Evolutionary conservation across 2,113 vertebrate genomes (phyloP).

Genomic region (Brachionichthys hirsutus): DNA sequence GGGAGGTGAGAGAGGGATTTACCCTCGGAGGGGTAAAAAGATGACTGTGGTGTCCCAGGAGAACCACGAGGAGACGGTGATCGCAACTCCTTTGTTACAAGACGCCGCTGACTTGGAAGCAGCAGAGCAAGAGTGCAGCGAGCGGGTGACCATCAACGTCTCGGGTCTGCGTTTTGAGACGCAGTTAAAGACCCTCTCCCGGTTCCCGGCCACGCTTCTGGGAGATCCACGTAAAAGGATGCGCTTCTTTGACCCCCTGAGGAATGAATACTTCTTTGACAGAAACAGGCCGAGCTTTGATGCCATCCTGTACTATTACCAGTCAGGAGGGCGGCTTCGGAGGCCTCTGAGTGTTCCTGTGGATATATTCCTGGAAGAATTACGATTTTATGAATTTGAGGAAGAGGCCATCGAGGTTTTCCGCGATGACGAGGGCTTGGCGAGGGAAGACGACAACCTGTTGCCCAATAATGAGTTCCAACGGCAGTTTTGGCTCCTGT

Average conservation of each 20-base stretch:
- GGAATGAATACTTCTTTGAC: slow-evolving; percentile 96
- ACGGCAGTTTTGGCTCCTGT: slow-evolving; percentile 88
- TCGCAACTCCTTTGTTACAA: slow-evolving; percentile 49
- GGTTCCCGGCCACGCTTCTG: slow-evolving; percentile 88
- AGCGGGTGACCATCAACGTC: slow-evolving; percentile 91
- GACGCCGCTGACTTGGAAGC: slow-evolving; percentile 63
- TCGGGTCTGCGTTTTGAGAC: slow-evolving; percentile 94
- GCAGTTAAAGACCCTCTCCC: slow-evolving; percentile 87
- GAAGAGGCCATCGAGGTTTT: slow-evolving; percentile 84
- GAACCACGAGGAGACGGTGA: slow-evolving; percentile 71
- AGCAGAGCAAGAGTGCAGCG: slow-evolving; percentile 81
- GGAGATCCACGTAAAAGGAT: slow-evolving; percentile 89
- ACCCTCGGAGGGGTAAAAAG: slow-evolving; percentile 65
- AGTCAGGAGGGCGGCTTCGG: slow-evolving; percentile 88
- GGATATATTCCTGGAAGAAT: slow-evolving; percentile 92
- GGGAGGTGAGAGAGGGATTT: slow-evolving; percentile 61
- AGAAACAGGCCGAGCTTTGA: slow-evolving; percentile 93
- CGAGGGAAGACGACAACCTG: slow-evolving; percentile 84
- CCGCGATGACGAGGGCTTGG: slow-evolving; percentile 88
- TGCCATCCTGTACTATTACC: slow-evolving; percentile 92
- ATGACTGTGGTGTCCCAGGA: slow-evolving; percentile 77
- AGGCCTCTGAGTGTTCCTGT: slow-evolving; percentile 89
- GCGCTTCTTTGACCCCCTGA: slow-evolving; percentile 89
- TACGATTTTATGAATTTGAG: slow-evolving; percentile 90
- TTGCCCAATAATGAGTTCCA: slow-evolving; percentile 84